Evolutionary conservation across 2,888 invertebrate genomes (phyloP), one percentile per base, ranked within the genome.

Genomic region (Venusia cambrica): DNA sequence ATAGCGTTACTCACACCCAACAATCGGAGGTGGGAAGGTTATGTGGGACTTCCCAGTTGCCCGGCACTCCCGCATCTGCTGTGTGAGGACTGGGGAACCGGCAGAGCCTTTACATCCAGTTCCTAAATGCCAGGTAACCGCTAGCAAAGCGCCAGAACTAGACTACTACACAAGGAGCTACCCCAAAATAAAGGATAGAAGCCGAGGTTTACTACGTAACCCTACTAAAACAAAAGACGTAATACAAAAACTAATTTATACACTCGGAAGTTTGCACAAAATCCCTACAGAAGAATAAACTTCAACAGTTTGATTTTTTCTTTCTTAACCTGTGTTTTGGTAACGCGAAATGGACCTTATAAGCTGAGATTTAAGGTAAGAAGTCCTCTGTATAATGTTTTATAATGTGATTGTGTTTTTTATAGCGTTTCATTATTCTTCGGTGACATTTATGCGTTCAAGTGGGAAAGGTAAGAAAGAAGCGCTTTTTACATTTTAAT

Each of bases 361-460:
- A 7, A 2, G 11, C 2, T 2, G 3, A 3, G n/a, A 4, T 2
- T 47, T 51, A 51, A 38, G 45, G 30, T 28, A 7, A 34, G 31
- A 43, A 56, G 28, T 47, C 33, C 41, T 20, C 30, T 29, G 12
- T 12, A 16, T n/a, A 10, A 16, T 18, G 3, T 11, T 41, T 51
- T 52, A 52, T 57, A 60, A 61, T 58, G 58, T 59, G 60, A 66
- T 62, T 63, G 57, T 60, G 47, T 60, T 56, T 60, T 65, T 61
- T 63, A 61, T 62, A 60, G 54, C 60, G 55, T 48, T 62, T 63
- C 60, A 60, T 69, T 64, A 62, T 63, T 61, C 52, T 39, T 33
- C 44, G 34, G 53, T 50, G 62, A 61, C 57, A 48, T 51, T 55
- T 49, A 51, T 30, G 37, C 49, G 48, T 51, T 42, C 39, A 36